These are phyloP conservation scores for Euura lappo DNA, from an alignment of 1,140 invertebrate species.

Conservation along the genomic window DNA sequence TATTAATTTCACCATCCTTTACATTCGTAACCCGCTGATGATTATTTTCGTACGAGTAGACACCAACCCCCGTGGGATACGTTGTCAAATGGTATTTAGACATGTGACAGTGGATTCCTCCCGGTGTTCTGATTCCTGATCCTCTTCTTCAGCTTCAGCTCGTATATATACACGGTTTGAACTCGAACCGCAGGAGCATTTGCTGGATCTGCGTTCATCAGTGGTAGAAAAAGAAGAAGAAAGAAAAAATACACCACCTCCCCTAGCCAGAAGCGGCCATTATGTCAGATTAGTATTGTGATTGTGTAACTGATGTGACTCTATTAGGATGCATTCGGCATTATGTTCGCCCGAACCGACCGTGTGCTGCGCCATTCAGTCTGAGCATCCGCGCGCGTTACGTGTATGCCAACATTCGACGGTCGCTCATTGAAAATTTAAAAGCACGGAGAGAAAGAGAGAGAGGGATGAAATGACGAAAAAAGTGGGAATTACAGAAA, in stretches of 20 bases:
- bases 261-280: slow-evolving; percentile 32
- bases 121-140: not conserved
- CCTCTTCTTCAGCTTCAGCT: not conserved
- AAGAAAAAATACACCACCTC: slow-evolving; percentile 14
- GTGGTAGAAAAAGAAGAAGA: slow-evolving; percentile 10
- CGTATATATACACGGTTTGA: too few relatives aligned
- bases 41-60: not conserved
- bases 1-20: not conserved
- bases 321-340: slow-evolving; percentile 51
- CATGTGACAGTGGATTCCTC: not conserved
- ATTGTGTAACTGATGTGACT: slow-evolving; percentile 60
- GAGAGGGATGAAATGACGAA: slow-evolving; percentile 1
- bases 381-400: slow-evolving; percentile 31
- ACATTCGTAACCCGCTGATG: too few relatives aligned
- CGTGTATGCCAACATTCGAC: slow-evolving; percentile 34
- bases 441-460: slow-evolving; percentile 21
- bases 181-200: not conserved
- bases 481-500: not conserved
- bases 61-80: not conserved
- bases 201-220: not conserved
- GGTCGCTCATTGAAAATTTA: slow-evolving; percentile 25
- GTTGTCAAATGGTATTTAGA: not conserved
- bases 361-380: slow-evolving; percentile 9
- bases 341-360: slow-evolving; percentile 31
- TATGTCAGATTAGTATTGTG: slow-evolving; percentile 60